phyloP scores from a whole-genome alignment of 2,888 invertebrate species.

The Volucella bombylans region DNA sequence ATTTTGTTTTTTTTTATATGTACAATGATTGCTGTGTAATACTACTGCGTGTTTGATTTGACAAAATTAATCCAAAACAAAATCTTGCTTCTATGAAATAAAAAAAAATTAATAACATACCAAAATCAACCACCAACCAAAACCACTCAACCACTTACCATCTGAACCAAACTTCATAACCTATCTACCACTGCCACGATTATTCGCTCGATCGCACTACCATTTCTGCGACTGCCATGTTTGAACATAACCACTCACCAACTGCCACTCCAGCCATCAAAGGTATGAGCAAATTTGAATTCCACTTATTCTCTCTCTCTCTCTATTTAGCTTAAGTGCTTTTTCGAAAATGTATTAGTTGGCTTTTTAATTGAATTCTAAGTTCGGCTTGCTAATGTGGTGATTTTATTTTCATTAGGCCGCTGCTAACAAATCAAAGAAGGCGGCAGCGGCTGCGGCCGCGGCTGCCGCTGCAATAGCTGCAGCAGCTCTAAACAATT shows the following conservation, averaged over 20 bases:
- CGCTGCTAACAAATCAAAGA: conserved; percentile 81
- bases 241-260: conserved; percentile 52
- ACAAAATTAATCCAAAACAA: conserved; percentile 27
- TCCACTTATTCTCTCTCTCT: not conserved
- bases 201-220: conserved; percentile 39
- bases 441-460: conserved; percentile 78
- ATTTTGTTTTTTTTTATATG: conserved; percentile 47
- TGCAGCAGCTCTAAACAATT: conserved; percentile 73
- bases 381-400: conserved; percentile 18
- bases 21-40: conserved; percentile 66
- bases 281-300: conserved; percentile 76
- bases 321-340: conserved; percentile 27
- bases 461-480: conserved; percentile 79
- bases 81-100: conserved; percentile 53
- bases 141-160: conserved; percentile 34
- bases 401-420: conserved; percentile 76
- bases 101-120: conserved; percentile 36
- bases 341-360: conserved; percentile 1
- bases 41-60: conserved; percentile 61
- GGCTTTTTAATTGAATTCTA: conserved; percentile 1
- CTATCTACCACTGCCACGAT: conserved; percentile 35
- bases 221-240: conserved; percentile 53
- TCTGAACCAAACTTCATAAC: conserved; percentile 47
- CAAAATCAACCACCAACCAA: conserved; percentile 51
- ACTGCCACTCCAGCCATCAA: conserved; percentile 77